Evolutionary conservation across 1,140 invertebrate species (phyloP).

Genomic region (Pogonomyrmex barbatus): DNA sequence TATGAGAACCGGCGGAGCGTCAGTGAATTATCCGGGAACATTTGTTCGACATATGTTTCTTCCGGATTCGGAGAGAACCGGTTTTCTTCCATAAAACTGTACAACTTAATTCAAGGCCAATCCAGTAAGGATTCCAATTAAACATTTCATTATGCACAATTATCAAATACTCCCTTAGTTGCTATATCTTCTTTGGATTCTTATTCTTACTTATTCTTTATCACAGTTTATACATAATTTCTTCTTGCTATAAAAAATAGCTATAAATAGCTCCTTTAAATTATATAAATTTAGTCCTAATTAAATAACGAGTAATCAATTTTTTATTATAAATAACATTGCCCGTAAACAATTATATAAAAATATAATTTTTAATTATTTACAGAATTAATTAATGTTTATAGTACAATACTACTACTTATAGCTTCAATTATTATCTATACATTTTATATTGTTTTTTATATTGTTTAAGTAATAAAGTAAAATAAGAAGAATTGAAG

Average conservation of each 20-base stretch:
- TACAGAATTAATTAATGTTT: not conserved
- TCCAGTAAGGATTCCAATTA: slow-evolving; percentile 28
- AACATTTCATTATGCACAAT: slow-evolving; percentile 7
- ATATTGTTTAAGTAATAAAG: not conserved
- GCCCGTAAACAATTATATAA: not conserved
- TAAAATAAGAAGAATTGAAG: not conserved
- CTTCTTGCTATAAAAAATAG: not conserved
- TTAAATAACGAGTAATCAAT: not conserved
- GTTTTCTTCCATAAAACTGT: slow-evolving; percentile 48
- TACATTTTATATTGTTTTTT: not conserved
- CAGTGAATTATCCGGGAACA: slow-evolving; percentile 55
- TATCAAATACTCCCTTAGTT: not conserved
- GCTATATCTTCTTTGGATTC: not conserved
- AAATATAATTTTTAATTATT: slow-evolving; percentile 6
- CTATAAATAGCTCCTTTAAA: not conserved
- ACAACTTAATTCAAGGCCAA: slow-evolving; percentile 33
- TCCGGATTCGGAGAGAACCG: slow-evolving; percentile 59
- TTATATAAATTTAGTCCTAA: not conserved
- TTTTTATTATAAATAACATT: not conserved
- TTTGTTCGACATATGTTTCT: slow-evolving; percentile 62
- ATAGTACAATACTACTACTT: too few relatives aligned
- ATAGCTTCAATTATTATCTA: not conserved
- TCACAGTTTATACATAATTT: not conserved
- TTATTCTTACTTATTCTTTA: not conserved
- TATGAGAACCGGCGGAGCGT: slow-evolving; percentile 43